Evolutionary conservation across 2,888 invertebrate species (phyloP).

Genomic region (Psylliodes chrysocephalus): DNA sequence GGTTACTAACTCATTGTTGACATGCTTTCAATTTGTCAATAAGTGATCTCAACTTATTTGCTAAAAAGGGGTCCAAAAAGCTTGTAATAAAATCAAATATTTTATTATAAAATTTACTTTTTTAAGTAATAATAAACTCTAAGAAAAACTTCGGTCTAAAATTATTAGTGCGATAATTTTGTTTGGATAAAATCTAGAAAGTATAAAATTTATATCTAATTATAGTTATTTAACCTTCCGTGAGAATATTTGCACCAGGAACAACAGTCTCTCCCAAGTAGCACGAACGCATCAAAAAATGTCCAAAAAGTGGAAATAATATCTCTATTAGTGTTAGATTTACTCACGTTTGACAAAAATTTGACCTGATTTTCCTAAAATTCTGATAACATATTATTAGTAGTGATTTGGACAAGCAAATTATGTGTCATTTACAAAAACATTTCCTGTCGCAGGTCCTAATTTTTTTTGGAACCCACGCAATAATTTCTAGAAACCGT

Average conservation of each 20-base stretch:
- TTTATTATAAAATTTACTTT: no score
- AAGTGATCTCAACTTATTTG: no score
- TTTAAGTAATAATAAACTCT: no score
- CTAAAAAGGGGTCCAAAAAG: no score
- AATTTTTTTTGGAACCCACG: slow-evolving; percentile 39
- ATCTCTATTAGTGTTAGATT: slow-evolving; percentile 39
- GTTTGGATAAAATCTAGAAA: no score
- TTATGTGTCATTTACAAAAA: slow-evolving; percentile 50
- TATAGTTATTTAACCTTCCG: slow-evolving; percentile 20
- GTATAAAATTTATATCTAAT: no score
- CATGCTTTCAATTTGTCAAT: no score
- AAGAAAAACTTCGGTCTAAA: no score
- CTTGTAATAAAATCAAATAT: no score
- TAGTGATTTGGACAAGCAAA: slow-evolving; percentile 46
- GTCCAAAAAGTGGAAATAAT: slow-evolving; percentile 31
- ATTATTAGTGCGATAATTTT: no score
- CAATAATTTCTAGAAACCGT: slow-evolving; percentile 25
- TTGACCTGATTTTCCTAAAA: slow-evolving; percentile 40
- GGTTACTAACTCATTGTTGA: no score
- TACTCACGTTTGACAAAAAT: slow-evolving; percentile 40
- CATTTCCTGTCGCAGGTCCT: slow-evolving; percentile 48
- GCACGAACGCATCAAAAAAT: slow-evolving; percentile 11
- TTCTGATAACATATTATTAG: slow-evolving; percentile 35
- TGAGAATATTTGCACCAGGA: slow-evolving; percentile 39
- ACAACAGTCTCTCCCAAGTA: background rate